Base-by-base conservation (phyloP, 2,113 vertebrate species). In the Xiphophorus maculatus region DNA sequence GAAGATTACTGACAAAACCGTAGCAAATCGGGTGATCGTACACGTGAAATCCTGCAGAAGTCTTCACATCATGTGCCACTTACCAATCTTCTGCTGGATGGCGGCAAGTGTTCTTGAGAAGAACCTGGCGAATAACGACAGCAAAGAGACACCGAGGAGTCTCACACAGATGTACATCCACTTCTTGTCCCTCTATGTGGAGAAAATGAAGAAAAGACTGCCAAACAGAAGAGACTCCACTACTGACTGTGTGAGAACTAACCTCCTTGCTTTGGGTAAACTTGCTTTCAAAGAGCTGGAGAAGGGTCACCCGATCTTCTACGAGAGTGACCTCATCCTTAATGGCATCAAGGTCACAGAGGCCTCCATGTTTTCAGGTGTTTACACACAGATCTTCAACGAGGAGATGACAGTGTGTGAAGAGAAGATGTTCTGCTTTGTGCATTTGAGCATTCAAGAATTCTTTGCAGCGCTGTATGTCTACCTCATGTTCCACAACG, bases 1-100 rank as follows among this genome's bases (percentile, higher is more conserved):
- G 73, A 88, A 74, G 71, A 88, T 93, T 11, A 1, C 13, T 0
- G 77, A 91, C 1, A 0, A 48, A 66, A 35, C 2, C 12, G 32
- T 90, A 22, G 87, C 92, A 48, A 68, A 84, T 27, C 64, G 4
- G 5, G 79, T 92, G 2, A 88, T 90, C 48, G 1, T 42, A 1
- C 84, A 93, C 22, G 84, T 93, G 51, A 93, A 89, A 51, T 87
- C 90, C 60, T 88, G 68, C 74, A 88, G 90, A 71, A 93, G 86
- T 58, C 89, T 93, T 19, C 77, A 92, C 84, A 92, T 92, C 84
- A 93, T 93, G 92, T 93, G 92, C 32, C 86, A 93, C 84, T 91
- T 93, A 65, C 92, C 92, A 0, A n/a, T 93, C 27, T 93, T 93
- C 84, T 93, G 92, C 48, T 83, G 64, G 80, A 90, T 93, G 78